Conservation (phyloP, 2,113 vertebrate genomes). For the Poeciliopsis prolifica region DNA sequence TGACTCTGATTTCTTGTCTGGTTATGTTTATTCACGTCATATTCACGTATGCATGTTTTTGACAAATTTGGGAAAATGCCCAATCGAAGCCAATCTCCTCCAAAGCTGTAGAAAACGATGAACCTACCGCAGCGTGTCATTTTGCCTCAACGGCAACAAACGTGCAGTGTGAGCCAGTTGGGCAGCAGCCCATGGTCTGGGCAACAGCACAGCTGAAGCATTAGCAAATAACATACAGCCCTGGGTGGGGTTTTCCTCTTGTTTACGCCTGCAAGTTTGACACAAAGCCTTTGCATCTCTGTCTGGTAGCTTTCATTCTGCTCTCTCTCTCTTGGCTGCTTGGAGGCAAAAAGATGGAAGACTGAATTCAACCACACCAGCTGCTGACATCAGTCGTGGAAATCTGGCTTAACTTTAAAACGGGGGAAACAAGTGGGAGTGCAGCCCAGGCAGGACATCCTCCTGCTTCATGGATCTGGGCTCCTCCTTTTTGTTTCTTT, state of each 20-base stretch:
- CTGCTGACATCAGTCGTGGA: constrained; percentile 31
- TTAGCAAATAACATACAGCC: constrained; percentile 50
- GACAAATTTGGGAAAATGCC: constrained; percentile 19
- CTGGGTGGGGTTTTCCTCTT: constrained; percentile 37
- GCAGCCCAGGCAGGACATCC: constrained; percentile 46
- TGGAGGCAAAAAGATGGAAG: constrained; percentile 22
- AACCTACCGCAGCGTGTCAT: constrained; percentile 8
- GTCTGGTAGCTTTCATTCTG: constrained; percentile 49
- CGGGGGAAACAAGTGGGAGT: constrained; percentile 39
- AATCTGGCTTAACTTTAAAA: constrained; percentile 46
- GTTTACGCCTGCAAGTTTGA: constrained; percentile 42
- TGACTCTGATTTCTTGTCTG: constrained; percentile 47
- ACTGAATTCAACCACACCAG: constrained; percentile 43
- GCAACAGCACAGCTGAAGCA: constrained; percentile 39
- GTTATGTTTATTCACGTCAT: constrained; percentile 50
- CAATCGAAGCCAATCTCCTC: constrained; percentile 2
- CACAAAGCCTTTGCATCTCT: constrained; percentile 31
- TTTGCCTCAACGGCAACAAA: constrained; percentile 29
- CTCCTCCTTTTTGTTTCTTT: constrained; percentile 34
- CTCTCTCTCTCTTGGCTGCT: constrained; percentile 31
- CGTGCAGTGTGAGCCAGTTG: constrained; percentile 4
- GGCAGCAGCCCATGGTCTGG: neutral
- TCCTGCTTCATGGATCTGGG: constrained; percentile 33
- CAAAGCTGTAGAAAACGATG: constrained; percentile 16
- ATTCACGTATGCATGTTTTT: neutral